Conservation (phyloP, 1,140 invertebrate genomes). For the Diprion similis region DNA sequence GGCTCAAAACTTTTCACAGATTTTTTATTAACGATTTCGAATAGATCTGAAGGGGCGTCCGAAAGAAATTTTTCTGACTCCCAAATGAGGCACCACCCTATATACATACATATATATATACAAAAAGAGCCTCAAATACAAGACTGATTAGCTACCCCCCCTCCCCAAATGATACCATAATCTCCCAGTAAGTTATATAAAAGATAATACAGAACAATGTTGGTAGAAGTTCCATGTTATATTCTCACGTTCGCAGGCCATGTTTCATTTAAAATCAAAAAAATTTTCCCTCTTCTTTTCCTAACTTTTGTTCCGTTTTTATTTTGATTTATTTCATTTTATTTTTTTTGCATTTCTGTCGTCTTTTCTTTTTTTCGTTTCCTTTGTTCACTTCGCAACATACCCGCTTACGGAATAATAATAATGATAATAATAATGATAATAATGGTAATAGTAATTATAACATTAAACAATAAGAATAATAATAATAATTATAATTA, state of each 20-base stretch:
- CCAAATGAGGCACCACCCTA: no score
- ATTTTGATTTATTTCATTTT: not conserved
- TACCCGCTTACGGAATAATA: constrained; percentile 36
- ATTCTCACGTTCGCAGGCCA: constrained; percentile 38
- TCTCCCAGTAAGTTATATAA: constrained; percentile 52
- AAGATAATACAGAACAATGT: constrained; percentile 20
- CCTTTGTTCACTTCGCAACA: constrained; percentile 34
- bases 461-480: not conserved
- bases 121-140: constrained; percentile 60
- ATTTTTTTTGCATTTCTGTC: not conserved
- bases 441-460: not conserved
- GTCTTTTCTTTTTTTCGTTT: constrained; percentile 30
- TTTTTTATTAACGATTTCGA: no score
- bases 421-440: constrained; percentile 24
- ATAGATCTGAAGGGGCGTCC: no score
- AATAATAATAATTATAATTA: not conserved
- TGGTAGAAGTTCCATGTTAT: constrained; percentile 52
- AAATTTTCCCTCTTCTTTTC: not conserved
- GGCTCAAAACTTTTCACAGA: no score
- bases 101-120: not conserved
- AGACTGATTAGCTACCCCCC: constrained; percentile 62
- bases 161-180: constrained; percentile 54
- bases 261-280: no score
- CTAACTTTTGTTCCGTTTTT: not conserved
- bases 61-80: no score